Evolutionary conservation across 2,797 vertebrate genomes (phyloP).

Genomic region (Erpetoichthys calabaricus): DNA sequence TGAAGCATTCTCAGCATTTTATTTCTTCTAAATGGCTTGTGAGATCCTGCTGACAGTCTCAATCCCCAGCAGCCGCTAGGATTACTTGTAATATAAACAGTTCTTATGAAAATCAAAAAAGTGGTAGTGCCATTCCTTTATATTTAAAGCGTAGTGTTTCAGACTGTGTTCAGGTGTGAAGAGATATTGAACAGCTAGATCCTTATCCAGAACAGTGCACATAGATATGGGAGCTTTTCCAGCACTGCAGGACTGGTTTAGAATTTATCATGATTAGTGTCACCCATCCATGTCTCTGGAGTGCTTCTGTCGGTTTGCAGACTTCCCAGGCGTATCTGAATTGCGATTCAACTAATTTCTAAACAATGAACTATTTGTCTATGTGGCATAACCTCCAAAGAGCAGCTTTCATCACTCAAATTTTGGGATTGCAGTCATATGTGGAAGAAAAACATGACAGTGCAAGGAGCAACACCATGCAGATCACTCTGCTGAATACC

Average conservation of each 20-base stretch:
- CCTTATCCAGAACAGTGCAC: slow-evolving; percentile 1
- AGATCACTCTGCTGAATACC: slow-evolving; percentile 27
- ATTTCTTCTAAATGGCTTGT: too few species aligned
- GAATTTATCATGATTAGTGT: slow-evolving; percentile 40
- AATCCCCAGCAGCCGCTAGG: too few species aligned
- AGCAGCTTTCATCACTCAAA: slow-evolving; percentile 25
- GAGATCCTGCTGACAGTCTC: too few species aligned
- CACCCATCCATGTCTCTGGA: slow-evolving; percentile 35
- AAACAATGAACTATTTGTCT: slow-evolving; percentile 28
- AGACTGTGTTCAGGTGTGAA: too few species aligned
- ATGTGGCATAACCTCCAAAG: slow-evolving; percentile 7
- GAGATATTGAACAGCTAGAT: too few species aligned
- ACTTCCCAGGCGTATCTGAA: slow-evolving; percentile 30
- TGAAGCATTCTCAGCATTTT: too few species aligned
- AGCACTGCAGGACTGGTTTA: slow-evolving; percentile 28
- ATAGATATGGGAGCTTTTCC: slow-evolving; percentile 23
- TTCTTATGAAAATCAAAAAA: too few species aligned
- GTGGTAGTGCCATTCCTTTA: too few species aligned
- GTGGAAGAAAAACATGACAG: slow-evolving; percentile 45
- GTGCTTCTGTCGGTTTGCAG: slow-evolving; percentile 21
- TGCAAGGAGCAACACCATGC: slow-evolving; percentile 25
- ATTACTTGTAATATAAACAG: too few species aligned
- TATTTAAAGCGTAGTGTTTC: too few species aligned
- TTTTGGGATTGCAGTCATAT: slow-evolving; percentile 38
- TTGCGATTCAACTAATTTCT: slow-evolving; percentile 27